A percentile compares a stretch with the other conserved stretches of the same genome.
These are phyloP conservation scores for Malurus melanocephalus DNA, from an alignment of 2,113 vertebrate species.

Conservation along the genomic window DNA sequence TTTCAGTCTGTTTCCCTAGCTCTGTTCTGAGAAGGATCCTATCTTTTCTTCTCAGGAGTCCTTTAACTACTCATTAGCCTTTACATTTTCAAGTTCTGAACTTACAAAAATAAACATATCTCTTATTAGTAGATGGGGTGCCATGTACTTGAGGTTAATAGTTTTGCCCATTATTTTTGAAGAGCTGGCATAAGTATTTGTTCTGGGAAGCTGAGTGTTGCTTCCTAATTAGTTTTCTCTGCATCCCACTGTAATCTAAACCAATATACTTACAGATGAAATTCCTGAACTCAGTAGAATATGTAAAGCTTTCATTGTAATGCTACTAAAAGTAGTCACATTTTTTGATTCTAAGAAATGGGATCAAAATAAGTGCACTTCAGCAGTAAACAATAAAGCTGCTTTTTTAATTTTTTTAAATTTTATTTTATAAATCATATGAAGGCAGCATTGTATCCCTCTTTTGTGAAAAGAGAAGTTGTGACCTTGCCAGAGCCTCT, in stretches of 20 bases:
- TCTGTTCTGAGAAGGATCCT: background rate
- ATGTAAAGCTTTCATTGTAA: background rate
- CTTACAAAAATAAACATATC: slow-evolving; percentile 1
- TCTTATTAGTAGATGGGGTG: background rate
- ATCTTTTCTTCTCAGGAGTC: background rate
- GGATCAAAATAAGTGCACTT: background rate
- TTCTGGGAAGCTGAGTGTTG: slow-evolving; percentile 17
- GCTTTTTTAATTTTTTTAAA: too few relatives aligned
- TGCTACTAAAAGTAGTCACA: background rate
- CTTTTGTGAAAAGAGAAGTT: background rate
- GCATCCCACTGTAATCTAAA: slow-evolving; percentile 4
- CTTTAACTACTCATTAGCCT: background rate
- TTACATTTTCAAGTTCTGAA: background rate
- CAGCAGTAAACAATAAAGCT: background rate
- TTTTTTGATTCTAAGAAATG: background rate
- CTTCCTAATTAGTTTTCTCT: slow-evolving; percentile 33
- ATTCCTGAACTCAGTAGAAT: background rate
- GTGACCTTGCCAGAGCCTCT: background rate
- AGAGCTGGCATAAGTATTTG: background rate
- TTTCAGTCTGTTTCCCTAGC: background rate
- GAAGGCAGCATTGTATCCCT: background rate
- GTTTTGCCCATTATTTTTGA: slow-evolving; percentile 34
- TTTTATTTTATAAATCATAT: background rate
- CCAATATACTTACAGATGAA: background rate
- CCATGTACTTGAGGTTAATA: slow-evolving; percentile 25